Evolutionary conservation across 2,113 vertebrate genomes (phyloP), one percentile per base, ranked within the genome.

Genomic region (Nibea coibor): DNA sequence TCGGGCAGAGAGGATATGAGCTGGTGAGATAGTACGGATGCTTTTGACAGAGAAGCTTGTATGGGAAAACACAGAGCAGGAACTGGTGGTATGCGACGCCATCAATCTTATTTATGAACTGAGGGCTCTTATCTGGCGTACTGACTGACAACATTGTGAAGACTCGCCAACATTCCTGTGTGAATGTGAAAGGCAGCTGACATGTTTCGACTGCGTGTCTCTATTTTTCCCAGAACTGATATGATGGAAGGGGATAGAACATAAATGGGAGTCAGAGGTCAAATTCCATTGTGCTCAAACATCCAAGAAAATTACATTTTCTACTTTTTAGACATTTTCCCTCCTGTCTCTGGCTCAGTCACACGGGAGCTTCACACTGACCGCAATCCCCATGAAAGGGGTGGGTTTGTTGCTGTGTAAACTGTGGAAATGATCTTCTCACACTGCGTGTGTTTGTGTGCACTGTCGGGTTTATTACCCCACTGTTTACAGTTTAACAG

Each of bases 81-180:
- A 93, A 90, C 85, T 84, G 83, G 63, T 68, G 87, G 87, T 80
- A 92, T 92, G 89, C 35, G 8, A 72, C 68, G 80, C 88, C 83
- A 92, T 94, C 87, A 90, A 94, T 94, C 93, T 89, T 86, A 84
- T 91, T 93, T 92, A 92, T 91, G 91, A 92, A 89, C 83, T 85
- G 71, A 75, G 75, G 68, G 80, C 48, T 82, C 89, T 92, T 93
- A 92, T 93, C 91, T 91, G 70, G 73, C 26, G 12, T 10, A 68
- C 64, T 85, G 80, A 89, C 84, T 89, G 91, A 93, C 89, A 92
- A 80, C 85, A 90, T 80, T 82, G 81, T 89, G 83, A 93, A 72
- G 69, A 62, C 50, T 50, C 17, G 90, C 93, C 93, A 94, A 90
- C 92, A 94, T 94, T 95, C 93, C 88, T 93, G 61, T 17, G 87